Evolutionary conservation across 1,140 invertebrate species (phyloP).

Genomic region (Macrostomum lignano): DNA sequence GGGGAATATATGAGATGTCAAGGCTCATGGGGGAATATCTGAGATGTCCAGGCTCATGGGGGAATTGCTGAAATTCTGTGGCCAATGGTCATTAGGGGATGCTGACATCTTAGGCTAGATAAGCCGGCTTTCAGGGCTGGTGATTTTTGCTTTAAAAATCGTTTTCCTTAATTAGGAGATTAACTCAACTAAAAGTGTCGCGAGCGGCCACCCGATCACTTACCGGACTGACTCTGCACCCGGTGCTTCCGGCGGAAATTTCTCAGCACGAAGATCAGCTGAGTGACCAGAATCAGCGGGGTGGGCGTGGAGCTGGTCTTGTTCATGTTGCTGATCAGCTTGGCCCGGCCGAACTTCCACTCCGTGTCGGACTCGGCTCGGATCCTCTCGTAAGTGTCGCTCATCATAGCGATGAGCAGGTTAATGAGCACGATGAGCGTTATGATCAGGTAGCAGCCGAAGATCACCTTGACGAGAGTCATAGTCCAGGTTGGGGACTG

Average conservation of each 20-base stretch:
- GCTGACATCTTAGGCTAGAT: no score
- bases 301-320: conserved; percentile 81
- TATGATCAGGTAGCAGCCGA: conserved; percentile 83
- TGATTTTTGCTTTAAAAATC: no score
- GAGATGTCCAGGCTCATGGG: no score
- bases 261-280: background rate
- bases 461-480: conserved; percentile 37
- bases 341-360: conserved; percentile 96
- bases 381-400: conserved; percentile 89
- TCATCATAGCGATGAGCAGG: conserved; percentile 98
- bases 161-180: no score
- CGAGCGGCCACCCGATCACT: no score
- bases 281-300: conserved; percentile 37
- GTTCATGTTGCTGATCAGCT: conserved; percentile 92
- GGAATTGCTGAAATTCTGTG: no score
- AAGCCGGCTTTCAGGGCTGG: no score
- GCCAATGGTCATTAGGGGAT: no score
- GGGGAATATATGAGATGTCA: no score
- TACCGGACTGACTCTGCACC: no score
- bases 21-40: no score
- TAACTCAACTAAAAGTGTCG: no score
- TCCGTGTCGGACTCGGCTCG: conserved; percentile 97
- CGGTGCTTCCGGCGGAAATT: background rate
- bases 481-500: conserved; percentile 30
- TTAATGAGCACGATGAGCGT: conserved; percentile 88